Evolutionary conservation across 2,888 invertebrate species (phyloP).

Genomic region (Clusia tigrina): DNA sequence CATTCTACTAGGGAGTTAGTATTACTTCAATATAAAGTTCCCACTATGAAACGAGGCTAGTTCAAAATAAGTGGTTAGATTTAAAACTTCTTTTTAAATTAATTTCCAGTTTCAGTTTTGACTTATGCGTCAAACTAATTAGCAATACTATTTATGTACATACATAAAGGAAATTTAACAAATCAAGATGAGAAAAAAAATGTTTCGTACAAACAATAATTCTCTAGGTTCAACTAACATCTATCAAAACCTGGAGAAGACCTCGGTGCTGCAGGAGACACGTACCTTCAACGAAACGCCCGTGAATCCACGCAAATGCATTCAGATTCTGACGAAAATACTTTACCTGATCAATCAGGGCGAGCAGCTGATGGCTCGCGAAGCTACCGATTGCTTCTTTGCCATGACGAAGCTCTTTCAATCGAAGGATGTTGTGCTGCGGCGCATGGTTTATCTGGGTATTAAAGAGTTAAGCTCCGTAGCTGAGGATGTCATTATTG

Average conservation of each 20-base stretch:
- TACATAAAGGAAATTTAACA: too few relatives aligned
- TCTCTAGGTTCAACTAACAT: slow-evolving; percentile 79
- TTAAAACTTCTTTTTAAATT: too few relatives aligned
- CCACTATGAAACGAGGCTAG: too few relatives aligned
- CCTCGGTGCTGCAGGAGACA: slow-evolving; percentile 95
- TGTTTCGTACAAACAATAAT: too few relatives aligned
- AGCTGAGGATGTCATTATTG: slow-evolving; percentile 99
- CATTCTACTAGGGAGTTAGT: too few relatives aligned
- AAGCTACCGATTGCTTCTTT: slow-evolving; percentile 99
- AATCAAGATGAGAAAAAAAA: too few relatives aligned
- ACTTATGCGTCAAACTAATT: too few relatives aligned
- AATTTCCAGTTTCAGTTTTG: too few relatives aligned
- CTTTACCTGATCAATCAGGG: slow-evolving; percentile 96
- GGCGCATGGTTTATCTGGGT: slow-evolving; percentile 95
- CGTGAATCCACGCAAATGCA: slow-evolving; percentile 96
- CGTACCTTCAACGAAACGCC: slow-evolving; percentile 97
- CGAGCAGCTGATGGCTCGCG: slow-evolving; percentile 88
- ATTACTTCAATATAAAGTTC: too few relatives aligned
- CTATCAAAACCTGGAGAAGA: slow-evolving; percentile 93
- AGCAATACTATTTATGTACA: too few relatives aligned
- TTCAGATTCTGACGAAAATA: slow-evolving; percentile 93
- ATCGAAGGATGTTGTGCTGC: slow-evolving; percentile 91
- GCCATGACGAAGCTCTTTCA: slow-evolving; percentile 99
- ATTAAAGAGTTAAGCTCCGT: slow-evolving; percentile 93
- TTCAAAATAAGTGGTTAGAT: too few relatives aligned